Conservation (phyloP, 2,888 invertebrate genomes). For the Nomada ferruginata region DNA sequence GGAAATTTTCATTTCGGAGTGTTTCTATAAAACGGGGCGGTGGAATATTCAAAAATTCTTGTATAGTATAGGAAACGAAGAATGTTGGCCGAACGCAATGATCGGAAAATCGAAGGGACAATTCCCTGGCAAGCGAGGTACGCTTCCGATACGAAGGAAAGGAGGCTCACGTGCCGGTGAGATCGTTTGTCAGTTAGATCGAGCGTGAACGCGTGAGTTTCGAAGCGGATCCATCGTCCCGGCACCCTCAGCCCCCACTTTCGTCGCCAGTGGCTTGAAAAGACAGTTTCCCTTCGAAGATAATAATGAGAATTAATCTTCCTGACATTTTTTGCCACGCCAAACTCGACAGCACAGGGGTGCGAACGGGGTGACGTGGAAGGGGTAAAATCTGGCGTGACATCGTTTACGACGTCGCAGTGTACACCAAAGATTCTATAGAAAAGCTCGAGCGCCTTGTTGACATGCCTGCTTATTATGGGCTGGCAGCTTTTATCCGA, state of each 20-base stretch:
- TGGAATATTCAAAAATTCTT: too few relatives aligned
- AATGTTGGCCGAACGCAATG: too few relatives aligned
- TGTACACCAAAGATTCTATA: slow-evolving; percentile 60
- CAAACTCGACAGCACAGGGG: not conserved
- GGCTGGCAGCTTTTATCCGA: slow-evolving; percentile 72
- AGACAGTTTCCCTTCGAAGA: slow-evolving; percentile 52
- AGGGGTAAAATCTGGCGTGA: slow-evolving; percentile 40
- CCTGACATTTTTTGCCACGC: slow-evolving; percentile 56
- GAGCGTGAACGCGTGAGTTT: slow-evolving; percentile 57
- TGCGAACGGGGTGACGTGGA: not conserved
- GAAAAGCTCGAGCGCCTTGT: slow-evolving; percentile 70
- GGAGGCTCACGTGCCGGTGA: slow-evolving; percentile 14
- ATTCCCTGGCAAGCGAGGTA: too few relatives aligned
- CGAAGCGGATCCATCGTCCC: slow-evolving; percentile 20
- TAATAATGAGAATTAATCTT: slow-evolving; percentile 68
- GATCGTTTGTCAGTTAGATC: slow-evolving; percentile 57
- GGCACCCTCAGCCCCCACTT: slow-evolving; percentile 17
- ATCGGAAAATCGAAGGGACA: too few relatives aligned
- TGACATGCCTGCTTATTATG: slow-evolving; percentile 74
- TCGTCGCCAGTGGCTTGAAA: not conserved
- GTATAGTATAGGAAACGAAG: too few relatives aligned
- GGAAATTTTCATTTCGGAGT: too few relatives aligned
- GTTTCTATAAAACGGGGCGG: too few relatives aligned
- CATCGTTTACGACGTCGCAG: slow-evolving; percentile 69
- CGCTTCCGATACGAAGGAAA: slow-evolving; percentile 15